A percentile compares a stretch with the other conserved stretches of the same genome.
Evolutionary conservation across 2,888 invertebrate genomes (phyloP).

Genomic region (Temnothorax ravouxi): DNA sequence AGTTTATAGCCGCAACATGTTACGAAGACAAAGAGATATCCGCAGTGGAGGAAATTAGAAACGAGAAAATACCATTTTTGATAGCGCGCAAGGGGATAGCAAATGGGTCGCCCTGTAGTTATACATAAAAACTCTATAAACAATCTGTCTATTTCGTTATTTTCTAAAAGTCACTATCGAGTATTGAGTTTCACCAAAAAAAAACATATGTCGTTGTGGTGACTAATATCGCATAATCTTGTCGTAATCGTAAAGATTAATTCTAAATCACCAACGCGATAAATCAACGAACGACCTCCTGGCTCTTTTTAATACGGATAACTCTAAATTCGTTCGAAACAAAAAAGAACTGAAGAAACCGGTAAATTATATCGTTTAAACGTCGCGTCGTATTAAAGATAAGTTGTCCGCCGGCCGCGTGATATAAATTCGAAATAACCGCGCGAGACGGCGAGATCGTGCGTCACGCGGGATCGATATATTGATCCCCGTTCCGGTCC

Average conservation of each 20-base stretch:
- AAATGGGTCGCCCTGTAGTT: neutral
- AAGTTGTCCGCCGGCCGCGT: neutral
- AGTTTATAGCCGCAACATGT: slow-evolving; percentile 40
- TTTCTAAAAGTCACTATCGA: neutral
- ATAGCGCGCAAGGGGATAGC: neutral
- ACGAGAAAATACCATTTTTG: slow-evolving; percentile 19
- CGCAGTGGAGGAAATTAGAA: slow-evolving; percentile 26
- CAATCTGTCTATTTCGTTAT: neutral
- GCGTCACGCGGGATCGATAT: slow-evolving; percentile 22
- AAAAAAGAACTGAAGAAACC: neutral
- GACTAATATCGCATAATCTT: neutral
- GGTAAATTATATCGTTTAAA: neutral
- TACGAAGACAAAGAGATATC: slow-evolving; percentile 37
- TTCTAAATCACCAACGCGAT: neutral
- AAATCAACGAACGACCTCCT: neutral
- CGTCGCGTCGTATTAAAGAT: slow-evolving; percentile 1
- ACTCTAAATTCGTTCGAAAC: neutral
- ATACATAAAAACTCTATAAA: slow-evolving; percentile 1
- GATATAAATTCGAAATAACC: slow-evolving; percentile 9
- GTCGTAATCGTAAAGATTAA: neutral
- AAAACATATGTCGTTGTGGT: neutral
- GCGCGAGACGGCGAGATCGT: slow-evolving; percentile 3
- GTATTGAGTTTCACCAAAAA: neutral
- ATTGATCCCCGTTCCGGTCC: slow-evolving; percentile 14
- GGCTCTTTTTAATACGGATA: neutral